phyloP scores from a whole-genome alignment of 1,140 invertebrate species.

The Brachionus asplanchnoidis region DNA sequence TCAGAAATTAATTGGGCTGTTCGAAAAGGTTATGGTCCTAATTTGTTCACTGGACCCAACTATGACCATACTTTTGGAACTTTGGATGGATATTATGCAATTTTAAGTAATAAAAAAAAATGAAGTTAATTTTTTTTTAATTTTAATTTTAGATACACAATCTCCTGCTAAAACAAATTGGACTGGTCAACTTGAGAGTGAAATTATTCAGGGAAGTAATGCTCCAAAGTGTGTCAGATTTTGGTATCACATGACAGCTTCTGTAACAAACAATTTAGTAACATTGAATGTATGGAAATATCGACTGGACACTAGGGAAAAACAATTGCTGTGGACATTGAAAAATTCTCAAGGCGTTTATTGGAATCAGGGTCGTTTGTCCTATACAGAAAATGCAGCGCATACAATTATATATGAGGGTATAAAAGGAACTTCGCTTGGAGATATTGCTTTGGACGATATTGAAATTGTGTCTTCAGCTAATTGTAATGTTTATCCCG shows the following conservation, averaged over 20 bases:
- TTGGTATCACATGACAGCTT: conserved; percentile 46
- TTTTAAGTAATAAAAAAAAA: conserved; percentile 11
- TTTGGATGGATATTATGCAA: conserved; percentile 51
- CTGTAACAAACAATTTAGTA: conserved; percentile 58
- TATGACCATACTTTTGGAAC: conserved; percentile 54
- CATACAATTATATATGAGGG: conserved; percentile 48
- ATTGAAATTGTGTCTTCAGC: conserved; percentile 43
- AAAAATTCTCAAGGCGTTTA: conserved; percentile 47
- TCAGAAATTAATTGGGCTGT: not conserved
- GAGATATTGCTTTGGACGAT: conserved; percentile 53
- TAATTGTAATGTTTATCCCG: conserved; percentile 14
- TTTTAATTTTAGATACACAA: not conserved
- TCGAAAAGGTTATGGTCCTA: conserved; percentile 7
- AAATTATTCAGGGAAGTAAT: conserved; percentile 2
- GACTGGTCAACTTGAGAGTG: not conserved
- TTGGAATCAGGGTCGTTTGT: conserved; percentile 49
- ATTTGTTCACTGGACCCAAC: conserved; percentile 39
- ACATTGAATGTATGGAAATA: conserved; percentile 8
- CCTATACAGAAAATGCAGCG: not conserved
- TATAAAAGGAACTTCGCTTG: conserved; percentile 45
- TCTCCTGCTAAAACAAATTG: not conserved
- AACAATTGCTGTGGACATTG: conserved; percentile 45
- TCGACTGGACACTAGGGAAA: not conserved
- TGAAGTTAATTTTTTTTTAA: not conserved
- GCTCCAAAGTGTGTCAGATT: conserved; percentile 38